Conservation (phyloP, 2,888 invertebrate genomes). For the Drosophila putrida region DNA sequence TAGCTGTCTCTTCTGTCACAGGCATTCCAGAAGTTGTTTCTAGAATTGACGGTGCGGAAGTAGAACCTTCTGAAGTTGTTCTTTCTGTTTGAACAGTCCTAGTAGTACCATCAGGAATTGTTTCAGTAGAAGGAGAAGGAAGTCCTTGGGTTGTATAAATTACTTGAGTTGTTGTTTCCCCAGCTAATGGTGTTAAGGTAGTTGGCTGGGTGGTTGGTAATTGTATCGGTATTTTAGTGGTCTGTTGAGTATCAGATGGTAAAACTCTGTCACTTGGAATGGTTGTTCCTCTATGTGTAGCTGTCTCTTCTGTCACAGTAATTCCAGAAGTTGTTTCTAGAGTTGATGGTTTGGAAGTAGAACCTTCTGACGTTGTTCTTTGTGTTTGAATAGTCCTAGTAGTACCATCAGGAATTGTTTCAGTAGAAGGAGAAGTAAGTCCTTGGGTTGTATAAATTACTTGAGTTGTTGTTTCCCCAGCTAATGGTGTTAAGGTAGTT, state of each 20-base stretch:
- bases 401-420: not conserved
- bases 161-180: constrained; percentile 1
- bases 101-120: too few species aligned
- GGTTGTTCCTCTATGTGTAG: not conserved
- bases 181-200: not conserved
- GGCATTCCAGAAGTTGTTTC: too few species aligned
- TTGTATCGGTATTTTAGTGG: too few species aligned
- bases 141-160: not conserved
- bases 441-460: not conserved
- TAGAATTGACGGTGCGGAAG: too few species aligned
- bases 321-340: not conserved
- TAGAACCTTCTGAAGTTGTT: too few species aligned
- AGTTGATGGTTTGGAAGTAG: not conserved
- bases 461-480: not conserved
- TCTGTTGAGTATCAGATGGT: too few species aligned
- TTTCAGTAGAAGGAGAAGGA: too few species aligned
- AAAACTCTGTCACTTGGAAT: not conserved
- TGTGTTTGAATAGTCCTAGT: not conserved
- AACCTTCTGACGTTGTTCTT: not conserved
- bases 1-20: too few species aligned
- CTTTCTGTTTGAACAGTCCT: too few species aligned
- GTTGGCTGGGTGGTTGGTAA: not conserved
- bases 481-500: not conserved
- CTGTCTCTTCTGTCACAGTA: not conserved
- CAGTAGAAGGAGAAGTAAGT: not conserved